Evolutionary conservation across 2,797 vertebrate genomes (phyloP).

Genomic region (Phylloscopus collybita): DNA sequence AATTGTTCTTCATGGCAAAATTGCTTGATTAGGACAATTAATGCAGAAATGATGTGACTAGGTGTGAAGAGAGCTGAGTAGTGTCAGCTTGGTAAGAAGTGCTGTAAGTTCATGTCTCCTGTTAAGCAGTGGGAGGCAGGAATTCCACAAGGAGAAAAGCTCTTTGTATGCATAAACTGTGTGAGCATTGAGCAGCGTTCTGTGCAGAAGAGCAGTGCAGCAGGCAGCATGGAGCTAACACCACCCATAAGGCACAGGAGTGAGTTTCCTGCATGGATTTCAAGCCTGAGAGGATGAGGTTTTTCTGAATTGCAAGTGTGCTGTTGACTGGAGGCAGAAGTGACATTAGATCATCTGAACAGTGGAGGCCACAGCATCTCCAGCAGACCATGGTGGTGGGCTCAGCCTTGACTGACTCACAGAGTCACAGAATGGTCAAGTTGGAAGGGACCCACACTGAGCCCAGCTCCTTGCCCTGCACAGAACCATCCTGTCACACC

Average conservation of each 20-base stretch:
- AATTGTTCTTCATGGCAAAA: neutral
- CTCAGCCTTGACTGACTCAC: neutral
- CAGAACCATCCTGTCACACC: neutral
- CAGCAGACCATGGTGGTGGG: neutral
- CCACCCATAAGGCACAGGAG: neutral
- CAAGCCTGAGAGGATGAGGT: neutral
- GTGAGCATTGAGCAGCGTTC: neutral
- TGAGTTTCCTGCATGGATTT: neutral
- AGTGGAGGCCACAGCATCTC: neutral
- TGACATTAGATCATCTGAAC: neutral
- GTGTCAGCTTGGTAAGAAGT: neutral
- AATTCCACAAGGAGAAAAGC: neutral
- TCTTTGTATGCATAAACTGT: neutral
- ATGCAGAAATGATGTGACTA: neutral
- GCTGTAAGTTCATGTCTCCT: neutral
- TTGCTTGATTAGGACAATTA: neutral
- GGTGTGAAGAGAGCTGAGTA: neutral
- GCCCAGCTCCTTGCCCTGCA: neutral
- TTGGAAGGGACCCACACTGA: neutral
- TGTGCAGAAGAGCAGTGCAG: neutral
- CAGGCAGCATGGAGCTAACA: neutral
- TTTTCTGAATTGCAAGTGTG: neutral
- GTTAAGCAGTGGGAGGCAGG: neutral
- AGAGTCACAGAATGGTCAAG: neutral
- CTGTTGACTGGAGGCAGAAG: neutral